Conservation (phyloP, 2,113 vertebrate genomes). For the Mormyrus iriodes region DNA sequence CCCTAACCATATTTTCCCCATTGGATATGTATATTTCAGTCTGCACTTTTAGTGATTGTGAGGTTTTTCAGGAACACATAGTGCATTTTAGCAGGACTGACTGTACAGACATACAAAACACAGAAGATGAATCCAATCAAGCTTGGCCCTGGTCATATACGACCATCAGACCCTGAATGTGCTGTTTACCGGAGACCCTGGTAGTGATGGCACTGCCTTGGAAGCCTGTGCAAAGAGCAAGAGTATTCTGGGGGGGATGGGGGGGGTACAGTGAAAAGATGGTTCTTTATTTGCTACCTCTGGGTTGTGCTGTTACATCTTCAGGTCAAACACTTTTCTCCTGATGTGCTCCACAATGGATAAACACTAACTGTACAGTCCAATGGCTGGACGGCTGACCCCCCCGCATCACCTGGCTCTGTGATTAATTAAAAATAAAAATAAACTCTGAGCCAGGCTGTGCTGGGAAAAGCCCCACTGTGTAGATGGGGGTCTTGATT, state of each 20-base stretch:
- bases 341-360: slow-evolving; percentile 43
- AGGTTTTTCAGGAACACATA: neutral
- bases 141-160: neutral
- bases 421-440: neutral
- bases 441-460: neutral
- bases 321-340: slow-evolving; percentile 47
- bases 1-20: neutral
- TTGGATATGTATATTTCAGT: neutral
- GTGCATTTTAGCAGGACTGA: neutral
- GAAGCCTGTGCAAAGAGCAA: neutral
- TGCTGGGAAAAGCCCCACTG: neutral
- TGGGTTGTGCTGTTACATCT: slow-evolving; percentile 34
- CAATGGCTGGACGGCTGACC: neutral
- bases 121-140: neutral
- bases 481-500: neutral
- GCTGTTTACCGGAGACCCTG: slow-evolving; percentile 31
- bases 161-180: slow-evolving; percentile 33
- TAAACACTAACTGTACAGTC: neutral
- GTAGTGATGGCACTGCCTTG: slow-evolving; percentile 13
- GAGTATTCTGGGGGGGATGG: slow-evolving; percentile 12
- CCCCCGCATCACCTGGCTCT: neutral
- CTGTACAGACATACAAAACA: neutral
- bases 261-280: slow-evolving; percentile 10
- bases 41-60: neutral
- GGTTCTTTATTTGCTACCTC: slow-evolving; percentile 29